phyloP scores from a whole-genome alignment of 2,888 invertebrate genomes.

The Tortrix viridana region DNA sequence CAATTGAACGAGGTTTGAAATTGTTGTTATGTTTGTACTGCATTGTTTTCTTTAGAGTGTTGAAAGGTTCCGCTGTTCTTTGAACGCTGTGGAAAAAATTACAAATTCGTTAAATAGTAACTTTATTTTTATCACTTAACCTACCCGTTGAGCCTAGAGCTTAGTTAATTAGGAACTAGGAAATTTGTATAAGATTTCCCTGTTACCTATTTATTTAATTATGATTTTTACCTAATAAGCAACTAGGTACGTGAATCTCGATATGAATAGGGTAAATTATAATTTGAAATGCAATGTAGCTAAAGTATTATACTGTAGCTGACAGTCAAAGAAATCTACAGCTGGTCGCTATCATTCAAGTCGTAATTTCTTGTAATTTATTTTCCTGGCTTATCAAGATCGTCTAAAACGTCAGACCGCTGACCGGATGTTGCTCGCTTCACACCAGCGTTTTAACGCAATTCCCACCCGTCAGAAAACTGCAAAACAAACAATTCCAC shows the following conservation, averaged over 20 bases:
- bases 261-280: no score
- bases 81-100: background rate
- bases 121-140: no score
- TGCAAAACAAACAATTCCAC: constrained; percentile 72
- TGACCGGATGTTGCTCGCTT: constrained; percentile 24
- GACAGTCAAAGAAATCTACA: background rate
- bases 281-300: no score
- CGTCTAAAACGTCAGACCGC: constrained; percentile 18
- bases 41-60: constrained; percentile 47
- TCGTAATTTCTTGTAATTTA: background rate
- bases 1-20: constrained; percentile 48
- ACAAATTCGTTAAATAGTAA: no score
- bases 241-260: no score
- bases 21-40: constrained; percentile 43
- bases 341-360: background rate
- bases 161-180: no score
- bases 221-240: no score
- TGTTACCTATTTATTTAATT: no score
- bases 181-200: no score
- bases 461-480: constrained; percentile 50
- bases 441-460: constrained; percentile 26
- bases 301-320: background rate
- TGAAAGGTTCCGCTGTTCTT: constrained; percentile 46
- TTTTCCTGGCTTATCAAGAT: constrained; percentile 4
- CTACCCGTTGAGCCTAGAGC: no score